Evolutionary conservation across 2,113 vertebrate species (phyloP).

Genomic region (Thalassoma bifasciatum): DNA sequence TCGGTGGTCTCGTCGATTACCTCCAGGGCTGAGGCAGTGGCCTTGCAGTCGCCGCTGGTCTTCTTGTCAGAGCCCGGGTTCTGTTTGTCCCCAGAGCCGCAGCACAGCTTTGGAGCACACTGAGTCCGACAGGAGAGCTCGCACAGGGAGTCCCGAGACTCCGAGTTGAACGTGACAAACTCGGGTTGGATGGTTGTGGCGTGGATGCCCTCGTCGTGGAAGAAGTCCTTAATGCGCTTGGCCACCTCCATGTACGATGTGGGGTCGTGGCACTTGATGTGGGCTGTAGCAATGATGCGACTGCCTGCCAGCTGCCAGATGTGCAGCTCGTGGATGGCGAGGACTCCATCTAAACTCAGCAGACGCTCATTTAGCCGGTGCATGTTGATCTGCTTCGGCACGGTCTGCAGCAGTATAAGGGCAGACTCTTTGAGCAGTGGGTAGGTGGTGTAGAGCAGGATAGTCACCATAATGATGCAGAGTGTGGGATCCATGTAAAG

Average conservation of each 20-base stretch:
- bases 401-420: conserved; percentile 97
- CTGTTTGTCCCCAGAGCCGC: conserved; percentile 85
- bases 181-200: conserved; percentile 99
- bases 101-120: conserved; percentile 96
- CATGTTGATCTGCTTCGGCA: conserved; percentile 97
- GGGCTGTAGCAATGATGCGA: conserved; percentile 97
- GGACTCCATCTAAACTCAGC: conserved; percentile 89
- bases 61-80: conserved; percentile 72
- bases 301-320: conserved; percentile 98
- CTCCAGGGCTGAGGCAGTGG: conserved; percentile 84
- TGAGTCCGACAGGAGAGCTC: conserved; percentile 97
- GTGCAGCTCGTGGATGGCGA: conserved; percentile 97
- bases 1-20: conserved; percentile 84
- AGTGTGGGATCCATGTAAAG: conserved; percentile 95
- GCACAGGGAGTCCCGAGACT: conserved; percentile 88
- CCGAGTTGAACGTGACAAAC: conserved; percentile 92
- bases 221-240: conserved; percentile 97
- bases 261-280: conserved; percentile 98
- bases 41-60: conserved; percentile 39
- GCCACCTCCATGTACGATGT: conserved; percentile 97
- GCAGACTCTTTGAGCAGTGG: conserved; percentile 97
- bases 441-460: conserved; percentile 97
- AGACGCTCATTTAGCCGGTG: conserved; percentile 90
- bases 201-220: conserved; percentile 97
- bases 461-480: conserved; percentile 96